A percentile compares a stretch with the other conserved stretches of the same genome.
Evolutionary conservation across 2,113 vertebrate species (phyloP).

Genomic region (Chrysochloris asiatica): DNA sequence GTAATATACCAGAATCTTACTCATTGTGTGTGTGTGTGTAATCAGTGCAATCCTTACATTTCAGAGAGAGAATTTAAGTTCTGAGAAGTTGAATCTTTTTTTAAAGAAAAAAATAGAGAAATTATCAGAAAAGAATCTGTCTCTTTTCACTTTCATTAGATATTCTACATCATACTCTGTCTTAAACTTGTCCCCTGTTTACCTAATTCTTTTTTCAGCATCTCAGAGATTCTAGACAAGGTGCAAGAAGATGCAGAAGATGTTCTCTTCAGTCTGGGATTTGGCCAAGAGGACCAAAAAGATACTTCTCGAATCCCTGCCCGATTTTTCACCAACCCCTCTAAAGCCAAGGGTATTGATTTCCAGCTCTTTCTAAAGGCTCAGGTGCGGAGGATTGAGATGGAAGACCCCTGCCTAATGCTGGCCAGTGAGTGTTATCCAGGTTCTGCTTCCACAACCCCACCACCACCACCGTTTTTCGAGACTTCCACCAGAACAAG

Average conservation of each 20-base stretch:
- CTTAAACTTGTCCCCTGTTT: conserved; percentile 6
- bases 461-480: too few relatives aligned
- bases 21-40: too few relatives aligned
- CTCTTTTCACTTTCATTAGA: not conserved
- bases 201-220: conserved; percentile 66
- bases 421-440: conserved; percentile 88
- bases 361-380: conserved; percentile 93
- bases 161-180: not conserved
- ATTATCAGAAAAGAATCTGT: not conserved
- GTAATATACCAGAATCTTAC: not conserved
- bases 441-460: not conserved
- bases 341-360: conserved; percentile 91
- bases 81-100: conserved; percentile 1
- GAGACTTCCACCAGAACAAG: not conserved
- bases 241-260: conserved; percentile 91
- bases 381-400: conserved; percentile 87
- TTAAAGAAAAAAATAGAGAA: conserved; percentile 4
- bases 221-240: conserved; percentile 88
- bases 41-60: not conserved
- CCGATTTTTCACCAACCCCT: conserved; percentile 92
- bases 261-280: conserved; percentile 91
- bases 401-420: conserved; percentile 92
- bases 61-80: conserved; percentile 38
- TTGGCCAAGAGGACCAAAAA: conserved; percentile 87
- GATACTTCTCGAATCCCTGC: conserved; percentile 88